phyloP scores from a whole-genome alignment of 2,113 vertebrate genomes.

The Sturnira hondurensis region DNA sequence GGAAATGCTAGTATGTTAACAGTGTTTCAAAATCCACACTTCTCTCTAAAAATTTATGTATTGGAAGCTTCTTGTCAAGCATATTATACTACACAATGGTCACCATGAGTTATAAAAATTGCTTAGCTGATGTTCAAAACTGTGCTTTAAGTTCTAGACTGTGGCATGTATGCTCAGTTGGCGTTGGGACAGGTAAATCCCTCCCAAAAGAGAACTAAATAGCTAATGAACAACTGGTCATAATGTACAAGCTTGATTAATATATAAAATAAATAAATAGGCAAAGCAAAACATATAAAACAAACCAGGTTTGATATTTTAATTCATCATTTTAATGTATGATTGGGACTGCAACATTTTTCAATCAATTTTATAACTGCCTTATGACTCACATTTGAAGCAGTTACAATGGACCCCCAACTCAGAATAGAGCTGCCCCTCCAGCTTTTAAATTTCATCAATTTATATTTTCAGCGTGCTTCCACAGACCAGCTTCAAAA shows the following conservation, averaged over 20 bases:
- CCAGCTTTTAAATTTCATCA: background rate
- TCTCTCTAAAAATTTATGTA: background rate
- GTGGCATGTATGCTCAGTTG: rapidly evolving
- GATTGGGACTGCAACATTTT: background rate
- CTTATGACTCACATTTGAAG: constrained; percentile 17
- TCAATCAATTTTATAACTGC: background rate
- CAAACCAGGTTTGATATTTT: constrained; percentile 25
- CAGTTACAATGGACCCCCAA: background rate
- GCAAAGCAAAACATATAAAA: background rate
- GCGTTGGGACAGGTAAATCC: background rate
- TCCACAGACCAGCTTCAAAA: background rate
- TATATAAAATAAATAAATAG: background rate
- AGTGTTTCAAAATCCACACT: background rate
- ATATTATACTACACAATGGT: background rate
- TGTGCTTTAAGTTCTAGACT: background rate
- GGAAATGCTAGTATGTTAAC: background rate
- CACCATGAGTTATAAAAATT: background rate
- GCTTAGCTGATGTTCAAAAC: background rate
- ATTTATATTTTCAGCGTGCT: background rate
- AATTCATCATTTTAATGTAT: constrained; percentile 9
- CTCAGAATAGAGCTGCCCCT: background rate
- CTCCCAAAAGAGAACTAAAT: background rate
- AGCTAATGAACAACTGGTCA: background rate
- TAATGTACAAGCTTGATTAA: background rate
- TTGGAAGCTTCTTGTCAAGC: background rate